These are phyloP conservation scores for Andrena marginata DNA, from an alignment of 2,888 invertebrate genomes.

Conservation along the genomic window DNA sequence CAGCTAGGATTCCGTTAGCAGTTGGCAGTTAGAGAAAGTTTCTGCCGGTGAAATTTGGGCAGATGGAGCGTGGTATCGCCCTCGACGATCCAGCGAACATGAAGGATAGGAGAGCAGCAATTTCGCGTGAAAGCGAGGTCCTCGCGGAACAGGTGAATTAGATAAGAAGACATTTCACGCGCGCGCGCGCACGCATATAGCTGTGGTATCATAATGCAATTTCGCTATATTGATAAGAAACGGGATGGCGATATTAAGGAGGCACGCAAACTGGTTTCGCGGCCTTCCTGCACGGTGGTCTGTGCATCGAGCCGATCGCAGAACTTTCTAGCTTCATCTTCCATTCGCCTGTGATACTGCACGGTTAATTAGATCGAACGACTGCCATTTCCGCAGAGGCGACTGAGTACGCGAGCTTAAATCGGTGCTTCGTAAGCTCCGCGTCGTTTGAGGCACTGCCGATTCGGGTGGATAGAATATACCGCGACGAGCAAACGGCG, in stretches of 20 bases:
- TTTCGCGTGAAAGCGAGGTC: slow-evolving; percentile 34
- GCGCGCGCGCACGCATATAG: slow-evolving; percentile 11
- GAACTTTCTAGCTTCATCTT: slow-evolving; percentile 51
- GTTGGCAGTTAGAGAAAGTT: neutral
- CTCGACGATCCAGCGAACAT: slow-evolving; percentile 18
- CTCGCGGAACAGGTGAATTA: slow-evolving; percentile 4
- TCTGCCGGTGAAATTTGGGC: slow-evolving; percentile 1
- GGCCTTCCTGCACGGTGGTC: neutral
- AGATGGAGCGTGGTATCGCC: slow-evolving; percentile 5
- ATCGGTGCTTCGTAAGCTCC: neutral
- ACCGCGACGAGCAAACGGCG: neutral
- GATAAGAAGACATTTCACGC: slow-evolving; percentile 28
- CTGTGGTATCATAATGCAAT: slow-evolving; percentile 39
- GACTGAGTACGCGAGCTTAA: neutral
- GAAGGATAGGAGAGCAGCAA: slow-evolving; percentile 7
- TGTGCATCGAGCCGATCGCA: slow-evolving; percentile 31
- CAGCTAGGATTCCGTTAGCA: no score
- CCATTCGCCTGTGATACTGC: slow-evolving; percentile 18
- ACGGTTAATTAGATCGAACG: slow-evolving; percentile 36
- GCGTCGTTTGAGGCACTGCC: neutral
- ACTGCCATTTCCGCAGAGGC: slow-evolving; percentile 9
- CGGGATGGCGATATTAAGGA: slow-evolving; percentile 5
- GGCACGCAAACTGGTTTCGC: slow-evolving; percentile 37
- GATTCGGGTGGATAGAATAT: neutral
- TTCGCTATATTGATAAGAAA: slow-evolving; percentile 48